Conservation (phyloP, 2,797 vertebrate genomes). For the Spondyliosoma cantharus region DNA sequence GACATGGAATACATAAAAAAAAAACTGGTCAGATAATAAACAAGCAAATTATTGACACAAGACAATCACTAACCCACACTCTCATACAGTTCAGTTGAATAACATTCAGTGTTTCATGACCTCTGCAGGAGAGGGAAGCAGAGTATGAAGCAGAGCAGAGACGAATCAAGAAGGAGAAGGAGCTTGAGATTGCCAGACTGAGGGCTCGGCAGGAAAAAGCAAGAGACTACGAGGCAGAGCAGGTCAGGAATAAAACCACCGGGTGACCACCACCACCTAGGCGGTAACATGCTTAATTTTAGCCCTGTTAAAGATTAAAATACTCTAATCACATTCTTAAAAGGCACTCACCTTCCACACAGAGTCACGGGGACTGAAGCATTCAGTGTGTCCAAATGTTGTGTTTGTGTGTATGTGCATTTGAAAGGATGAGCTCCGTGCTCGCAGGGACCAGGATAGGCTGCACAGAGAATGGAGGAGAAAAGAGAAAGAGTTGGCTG, state of each 20-base stretch:
- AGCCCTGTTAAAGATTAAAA: background rate
- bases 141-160: constrained; percentile 88
- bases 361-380: background rate
- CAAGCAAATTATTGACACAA: background rate
- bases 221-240: constrained; percentile 88
- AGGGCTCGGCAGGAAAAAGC: constrained; percentile 88
- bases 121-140: constrained; percentile 86
- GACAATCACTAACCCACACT: background rate
- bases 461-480: constrained; percentile 89
- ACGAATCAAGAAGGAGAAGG: constrained; percentile 87
- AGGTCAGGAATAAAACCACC: constrained; percentile 77
- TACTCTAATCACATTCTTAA: background rate
- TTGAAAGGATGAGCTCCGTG: constrained; percentile 88
- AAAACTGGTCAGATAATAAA: constrained; percentile 85
- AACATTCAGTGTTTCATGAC: background rate
- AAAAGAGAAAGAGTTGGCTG: constrained; percentile 83
- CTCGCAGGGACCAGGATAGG: constrained; percentile 89
- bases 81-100: background rate
- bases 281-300: background rate
- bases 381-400: background rate
- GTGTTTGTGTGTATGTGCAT: constrained; percentile 11
- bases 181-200: constrained; percentile 87
- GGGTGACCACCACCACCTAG: background rate
- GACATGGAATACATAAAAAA: constrained; percentile 85
- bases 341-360: background rate